phyloP scores from a whole-genome alignment of 2,113 vertebrate species.

The Oryzias javanicus region DNA sequence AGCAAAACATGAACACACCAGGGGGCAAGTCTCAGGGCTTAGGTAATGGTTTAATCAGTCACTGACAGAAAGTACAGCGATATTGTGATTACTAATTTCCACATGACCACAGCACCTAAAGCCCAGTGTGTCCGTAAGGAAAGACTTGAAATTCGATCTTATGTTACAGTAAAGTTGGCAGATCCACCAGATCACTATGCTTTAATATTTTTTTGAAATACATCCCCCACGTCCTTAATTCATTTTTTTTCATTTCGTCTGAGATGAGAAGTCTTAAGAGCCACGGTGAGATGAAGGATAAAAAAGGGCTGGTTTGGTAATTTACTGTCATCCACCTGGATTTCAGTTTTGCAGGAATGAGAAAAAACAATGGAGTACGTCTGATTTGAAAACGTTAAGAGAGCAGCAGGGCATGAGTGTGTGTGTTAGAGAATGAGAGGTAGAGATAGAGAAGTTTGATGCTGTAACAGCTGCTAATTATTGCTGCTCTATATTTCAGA shows the following conservation, averaged over 20 bases:
- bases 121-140: conserved; percentile 8
- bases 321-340: conserved; percentile 29
- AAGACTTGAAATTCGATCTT: not conserved
- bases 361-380: conserved; percentile 34
- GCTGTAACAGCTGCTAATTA: conserved; percentile 81
- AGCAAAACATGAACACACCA: conserved; percentile 45
- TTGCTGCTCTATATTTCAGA: conserved; percentile 76
- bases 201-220: not conserved
- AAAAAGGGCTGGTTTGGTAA: conserved; percentile 12
- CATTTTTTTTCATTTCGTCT: conserved; percentile 7
- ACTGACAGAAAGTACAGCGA: conserved; percentile 63
- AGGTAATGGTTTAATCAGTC: conserved; percentile 73
- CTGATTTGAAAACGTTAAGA: conserved; percentile 42
- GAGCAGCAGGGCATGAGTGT: conserved; percentile 15
- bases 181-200: not conserved
- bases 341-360: conserved; percentile 26
- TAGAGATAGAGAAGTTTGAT: conserved; percentile 66
- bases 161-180: not conserved
- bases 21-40: conserved; percentile 39
- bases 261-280: not conserved
- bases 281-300: conserved; percentile 2
- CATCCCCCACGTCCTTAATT: not conserved
- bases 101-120: conserved; percentile 17
- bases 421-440: conserved; percentile 29
- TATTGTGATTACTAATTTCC: conserved; percentile 61